Conservation (phyloP, 53 echinoderm and acorn worm species). For the Stichopus horrens region DNA sequence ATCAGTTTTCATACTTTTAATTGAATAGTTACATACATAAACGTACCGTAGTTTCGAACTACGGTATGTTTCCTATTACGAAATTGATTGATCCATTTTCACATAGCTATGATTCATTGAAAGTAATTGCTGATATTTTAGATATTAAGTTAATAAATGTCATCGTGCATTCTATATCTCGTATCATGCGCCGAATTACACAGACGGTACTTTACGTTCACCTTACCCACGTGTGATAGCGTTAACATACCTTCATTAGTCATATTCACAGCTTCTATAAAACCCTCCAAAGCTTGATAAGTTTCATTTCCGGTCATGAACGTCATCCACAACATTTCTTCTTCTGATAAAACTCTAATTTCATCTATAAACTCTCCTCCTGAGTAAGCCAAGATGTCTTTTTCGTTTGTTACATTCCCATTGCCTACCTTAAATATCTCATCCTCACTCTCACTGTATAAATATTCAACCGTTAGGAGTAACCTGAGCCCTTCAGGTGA, state of each 20-base stretch:
- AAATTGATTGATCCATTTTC: too few species aligned
- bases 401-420: not conserved
- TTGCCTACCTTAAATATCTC: constrained; percentile 13
- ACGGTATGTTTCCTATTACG: too few species aligned
- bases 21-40: too few species aligned
- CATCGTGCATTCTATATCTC: too few species aligned
- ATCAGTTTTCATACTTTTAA: too few species aligned
- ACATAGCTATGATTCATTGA: too few species aligned
- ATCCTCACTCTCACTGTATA: not conserved
- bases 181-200: too few species aligned
- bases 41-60: too few species aligned
- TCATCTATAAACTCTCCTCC: not conserved
- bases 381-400: not conserved
- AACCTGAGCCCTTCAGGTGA: not conserved
- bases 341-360: not conserved
- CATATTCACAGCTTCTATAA: not conserved
- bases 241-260: not conserved
- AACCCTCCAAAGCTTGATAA: not conserved
- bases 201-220: too few species aligned
- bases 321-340: not conserved
- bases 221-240: too few species aligned
- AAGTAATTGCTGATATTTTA: too few species aligned
- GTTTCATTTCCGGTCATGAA: not conserved
- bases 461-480: not conserved
- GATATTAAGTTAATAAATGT: too few species aligned